Evolutionary conservation across 64 coral and sea anemone species (phyloP), one percentile per base, ranked within the genome.

Genomic region (Acropora tenuis): DNA sequence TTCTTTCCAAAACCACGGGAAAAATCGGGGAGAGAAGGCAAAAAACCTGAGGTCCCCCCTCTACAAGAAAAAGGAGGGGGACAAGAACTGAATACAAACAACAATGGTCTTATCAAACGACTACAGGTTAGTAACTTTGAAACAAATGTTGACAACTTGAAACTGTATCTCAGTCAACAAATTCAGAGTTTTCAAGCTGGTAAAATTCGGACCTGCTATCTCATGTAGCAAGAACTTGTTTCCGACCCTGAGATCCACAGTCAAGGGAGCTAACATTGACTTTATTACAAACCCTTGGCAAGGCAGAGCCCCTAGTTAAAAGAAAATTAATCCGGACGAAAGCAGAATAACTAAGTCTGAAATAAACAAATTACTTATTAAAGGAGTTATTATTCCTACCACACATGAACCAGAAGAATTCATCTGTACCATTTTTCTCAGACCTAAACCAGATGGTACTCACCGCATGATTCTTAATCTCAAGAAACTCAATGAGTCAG

Each of bases 121-220:
- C 50, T 68, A 80, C 87, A 79, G 87, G 75, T 89, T 78, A 89
- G 18, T 78, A 89, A 89, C 48, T 59, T 89, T 66, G 73, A 76
- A 65, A 4, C 40, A 30, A 78, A 74, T 79, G 87, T 78, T 50
- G 55, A 57, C 45, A 75, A 76, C 63, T 47, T 89, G 30, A 89
- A 45, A 78, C 30, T 63, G 19, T 48, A 89, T 48, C 63, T 89
- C 8, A 52, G 13, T 60, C 20, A 78, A 20, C 75, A 59, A 45
- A 57, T 61, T 63, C 8, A 89, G 41, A n/a, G 58, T 80, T 72
- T 81, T 73, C 66, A 90, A 69, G 77, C 50, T 79, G 76, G 76
- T 67, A 41, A 80, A 50, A 79, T 89, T 61, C 47, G 13, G 8
- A 80, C 78, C 42, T 80, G 6, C 65, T 50, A 73, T 75, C 30